These are phyloP conservation scores for Cylas formicarius DNA, from an alignment of 1,140 invertebrate species.

Conservation along the genomic window DNA sequence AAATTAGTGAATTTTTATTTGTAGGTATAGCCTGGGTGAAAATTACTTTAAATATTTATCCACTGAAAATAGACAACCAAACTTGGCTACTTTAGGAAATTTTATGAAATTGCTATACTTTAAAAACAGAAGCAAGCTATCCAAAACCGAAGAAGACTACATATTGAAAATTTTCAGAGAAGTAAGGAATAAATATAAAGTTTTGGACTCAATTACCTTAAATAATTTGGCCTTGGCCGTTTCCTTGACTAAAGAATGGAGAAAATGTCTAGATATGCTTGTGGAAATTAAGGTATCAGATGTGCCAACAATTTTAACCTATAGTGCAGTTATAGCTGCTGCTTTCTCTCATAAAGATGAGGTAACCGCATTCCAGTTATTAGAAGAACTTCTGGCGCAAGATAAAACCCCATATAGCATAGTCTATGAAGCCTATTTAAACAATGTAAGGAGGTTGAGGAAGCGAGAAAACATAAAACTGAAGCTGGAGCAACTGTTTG, in stretches of 20 bases:
- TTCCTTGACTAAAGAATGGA: slow-evolving; percentile 55
- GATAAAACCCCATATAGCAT: slow-evolving; percentile 14
- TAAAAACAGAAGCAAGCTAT: slow-evolving; percentile 31
- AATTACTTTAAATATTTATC: slow-evolving; percentile 52
- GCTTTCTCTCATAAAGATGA: slow-evolving; percentile 51
- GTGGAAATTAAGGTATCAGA: slow-evolving; percentile 48
- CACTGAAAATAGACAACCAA: slow-evolving; percentile 42
- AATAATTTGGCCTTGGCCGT: slow-evolving; percentile 53
- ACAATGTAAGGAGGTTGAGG: slow-evolving; percentile 13
- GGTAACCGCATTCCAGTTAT: slow-evolving; percentile 47
- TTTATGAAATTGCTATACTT: slow-evolving; percentile 48
- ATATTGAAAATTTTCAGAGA: slow-evolving; percentile 35
- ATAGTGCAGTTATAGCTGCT: slow-evolving; percentile 45
- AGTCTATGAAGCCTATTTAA: slow-evolving; percentile 23
- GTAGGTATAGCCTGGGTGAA: slow-evolving; percentile 46
- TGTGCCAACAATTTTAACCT: slow-evolving; percentile 36
- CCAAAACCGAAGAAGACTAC: slow-evolving; percentile 13
- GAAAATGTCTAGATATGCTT: slow-evolving; percentile 48
- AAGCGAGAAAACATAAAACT: slow-evolving; percentile 12
- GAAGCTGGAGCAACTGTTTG: slow-evolving; percentile 27
- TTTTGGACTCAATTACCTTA: slow-evolving; percentile 50
- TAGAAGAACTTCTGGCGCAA: slow-evolving; percentile 42
- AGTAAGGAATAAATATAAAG: slow-evolving; percentile 48
- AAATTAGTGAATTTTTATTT: slow-evolving; percentile 44
- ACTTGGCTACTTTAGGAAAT: slow-evolving; percentile 47